These are phyloP conservation scores for Parotocinclus haroldoi DNA, from an alignment of 2,797 vertebrate genomes.

Conservation along the genomic window DNA sequence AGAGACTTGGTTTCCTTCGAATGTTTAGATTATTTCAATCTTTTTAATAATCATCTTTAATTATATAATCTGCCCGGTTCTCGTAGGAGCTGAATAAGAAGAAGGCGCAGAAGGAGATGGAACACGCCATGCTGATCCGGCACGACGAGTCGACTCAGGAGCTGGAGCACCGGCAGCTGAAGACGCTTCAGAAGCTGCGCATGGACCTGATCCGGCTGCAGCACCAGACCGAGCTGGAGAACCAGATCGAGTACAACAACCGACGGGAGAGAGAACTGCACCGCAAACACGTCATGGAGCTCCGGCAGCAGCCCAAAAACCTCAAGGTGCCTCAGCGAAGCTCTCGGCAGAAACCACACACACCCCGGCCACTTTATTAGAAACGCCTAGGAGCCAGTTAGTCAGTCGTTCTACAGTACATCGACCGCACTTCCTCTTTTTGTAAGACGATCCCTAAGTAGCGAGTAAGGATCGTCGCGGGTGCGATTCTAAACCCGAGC, in stretches of 20 bases:
- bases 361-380: too few relatives aligned
- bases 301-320: constrained; percentile 98
- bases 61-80: too few relatives aligned
- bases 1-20: too few relatives aligned
- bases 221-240: constrained; percentile 98
- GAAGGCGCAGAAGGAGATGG: constrained; percentile 98
- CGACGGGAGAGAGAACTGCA: constrained; percentile 95
- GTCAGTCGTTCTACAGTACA: too few relatives aligned
- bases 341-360: too few relatives aligned
- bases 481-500: not conserved
- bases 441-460: too few relatives aligned
- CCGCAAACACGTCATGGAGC: constrained; percentile 97
- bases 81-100: constrained; percentile 94
- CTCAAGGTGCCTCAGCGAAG: constrained; percentile 82
- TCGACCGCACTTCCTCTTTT: too few relatives aligned
- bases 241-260: constrained; percentile 99
- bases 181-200: constrained; percentile 92
- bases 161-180: constrained; percentile 93
- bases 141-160: constrained; percentile 97
- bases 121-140: constrained; percentile 96
- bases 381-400: too few relatives aligned
- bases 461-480: too few relatives aligned
- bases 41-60: too few relatives aligned
- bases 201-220: constrained; percentile 98
- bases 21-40: too few relatives aligned